Evolutionary conservation across 2,797 vertebrate species (phyloP).

Genomic region (Myripristis jacobus): DNA sequence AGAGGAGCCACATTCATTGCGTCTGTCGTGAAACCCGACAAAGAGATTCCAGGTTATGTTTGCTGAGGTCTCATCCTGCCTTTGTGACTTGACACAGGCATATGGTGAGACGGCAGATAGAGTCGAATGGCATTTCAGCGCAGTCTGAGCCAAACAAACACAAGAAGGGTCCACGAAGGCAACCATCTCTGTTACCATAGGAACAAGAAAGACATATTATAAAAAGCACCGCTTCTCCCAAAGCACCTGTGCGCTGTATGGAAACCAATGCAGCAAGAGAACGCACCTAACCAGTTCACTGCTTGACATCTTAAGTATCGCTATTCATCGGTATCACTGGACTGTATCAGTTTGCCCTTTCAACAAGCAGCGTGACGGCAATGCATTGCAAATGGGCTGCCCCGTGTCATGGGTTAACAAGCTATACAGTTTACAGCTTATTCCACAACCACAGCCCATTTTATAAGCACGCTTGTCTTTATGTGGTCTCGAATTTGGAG

Average conservation of each 20-base stretch:
- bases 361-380: conserved; percentile 17
- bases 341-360: conserved; percentile 11
- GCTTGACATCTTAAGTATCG: conserved; percentile 19
- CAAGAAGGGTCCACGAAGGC: conserved; percentile 52
- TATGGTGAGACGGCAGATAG: conserved; percentile 28
- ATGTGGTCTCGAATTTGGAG: background rate
- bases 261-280: conserved; percentile 49
- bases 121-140: conserved; percentile 44
- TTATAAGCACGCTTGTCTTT: conserved; percentile 31
- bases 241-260: conserved; percentile 73
- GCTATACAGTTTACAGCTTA: too few relatives aligned
- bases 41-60: conserved; percentile 53
- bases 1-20: conserved; percentile 46
- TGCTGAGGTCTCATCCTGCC: conserved; percentile 25
- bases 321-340: conserved; percentile 41
- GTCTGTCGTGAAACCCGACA: conserved; percentile 41
- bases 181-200: conserved; percentile 80
- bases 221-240: conserved; percentile 62
- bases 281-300: conserved; percentile 15
- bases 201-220: conserved; percentile 73
- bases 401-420: background rate
- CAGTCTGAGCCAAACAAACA: conserved; percentile 59
- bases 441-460: conserved; percentile 5
- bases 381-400: conserved; percentile 12
- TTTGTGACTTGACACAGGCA: conserved; percentile 37